These are phyloP conservation scores for Bimastos eiseni DNA, from an alignment of 2,888 invertebrate species.

Conservation along the genomic window DNA sequence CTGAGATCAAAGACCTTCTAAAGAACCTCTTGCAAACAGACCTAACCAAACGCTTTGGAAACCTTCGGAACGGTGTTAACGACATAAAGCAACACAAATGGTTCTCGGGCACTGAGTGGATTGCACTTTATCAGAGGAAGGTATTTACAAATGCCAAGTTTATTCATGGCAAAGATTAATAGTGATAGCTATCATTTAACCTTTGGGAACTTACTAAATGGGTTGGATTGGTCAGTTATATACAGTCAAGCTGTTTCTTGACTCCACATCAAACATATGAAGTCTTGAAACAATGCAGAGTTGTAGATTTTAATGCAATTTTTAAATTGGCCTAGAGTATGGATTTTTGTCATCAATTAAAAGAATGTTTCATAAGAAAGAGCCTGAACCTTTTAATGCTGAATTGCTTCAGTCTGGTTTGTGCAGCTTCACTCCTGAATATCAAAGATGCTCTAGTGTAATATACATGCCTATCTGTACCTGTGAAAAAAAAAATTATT, in stretches of 20 bases:
- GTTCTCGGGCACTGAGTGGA: slow-evolving; percentile 97
- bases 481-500: too few relatives aligned
- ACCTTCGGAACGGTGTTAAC: slow-evolving; percentile 94
- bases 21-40: slow-evolving; percentile 80
- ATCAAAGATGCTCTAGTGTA: too few relatives aligned
- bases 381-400: too few relatives aligned
- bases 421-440: too few relatives aligned
- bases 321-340: too few relatives aligned
- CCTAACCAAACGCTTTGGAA: slow-evolving; percentile 94
- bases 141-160: slow-evolving; percentile 49
- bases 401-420: too few relatives aligned
- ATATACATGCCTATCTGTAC: too few relatives aligned
- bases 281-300: too few relatives aligned
- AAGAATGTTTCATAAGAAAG: too few relatives aligned
- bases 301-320: too few relatives aligned
- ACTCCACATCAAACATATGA: too few relatives aligned
- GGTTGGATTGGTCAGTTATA: background rate
- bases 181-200: background rate
- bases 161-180: background rate
- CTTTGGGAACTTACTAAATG: background rate
- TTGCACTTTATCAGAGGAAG: slow-evolving; percentile 94
- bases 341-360: too few relatives aligned
- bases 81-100: slow-evolving; percentile 97
- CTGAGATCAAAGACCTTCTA: slow-evolving; percentile 87
- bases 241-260: background rate